A percentile compares a stretch with the other conserved stretches of the same genome.
These are phyloP conservation scores for Sternotherus odoratus DNA, from an alignment of 2,797 vertebrate genomes.

Conservation along the genomic window DNA sequence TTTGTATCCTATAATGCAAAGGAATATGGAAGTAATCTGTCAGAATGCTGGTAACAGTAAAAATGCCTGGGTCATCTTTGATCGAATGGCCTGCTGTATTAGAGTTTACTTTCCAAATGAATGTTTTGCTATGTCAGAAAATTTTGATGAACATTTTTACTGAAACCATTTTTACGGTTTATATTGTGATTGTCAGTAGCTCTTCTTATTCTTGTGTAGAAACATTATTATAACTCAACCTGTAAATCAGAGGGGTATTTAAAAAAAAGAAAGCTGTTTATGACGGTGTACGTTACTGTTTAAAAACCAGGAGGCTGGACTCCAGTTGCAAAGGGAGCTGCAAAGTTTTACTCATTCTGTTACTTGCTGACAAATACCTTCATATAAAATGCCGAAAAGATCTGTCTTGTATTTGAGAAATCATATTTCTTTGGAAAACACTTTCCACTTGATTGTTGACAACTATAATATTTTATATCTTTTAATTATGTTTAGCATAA, in stretches of 20 bases:
- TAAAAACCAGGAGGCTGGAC: constrained; percentile 48
- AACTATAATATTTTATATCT: constrained; percentile 57
- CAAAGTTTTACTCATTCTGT: constrained; percentile 54
- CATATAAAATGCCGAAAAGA: constrained; percentile 66
- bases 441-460: constrained; percentile 63
- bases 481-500: constrained; percentile 52
- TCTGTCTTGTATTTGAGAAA: constrained; percentile 53
- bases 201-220: constrained; percentile 64
- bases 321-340: constrained; percentile 53
- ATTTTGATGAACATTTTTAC: constrained; percentile 81
- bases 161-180: constrained; percentile 80
- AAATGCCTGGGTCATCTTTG: constrained; percentile 33
- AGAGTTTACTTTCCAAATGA: constrained; percentile 76
- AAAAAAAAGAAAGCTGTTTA: constrained; percentile 54
- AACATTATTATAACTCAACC: constrained; percentile 70
- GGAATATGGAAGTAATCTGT: constrained; percentile 52
- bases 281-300: constrained; percentile 44
- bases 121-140: constrained; percentile 80
- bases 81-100: constrained; percentile 65
- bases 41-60: constrained; percentile 54
- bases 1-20: constrained; percentile 69
- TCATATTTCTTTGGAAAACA: constrained; percentile 62
- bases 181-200: constrained; percentile 72
- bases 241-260: constrained; percentile 69
- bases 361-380: constrained; percentile 66